Conservation (phyloP, 2,888 invertebrate genomes). For the Margaritifera margaritifera region DNA sequence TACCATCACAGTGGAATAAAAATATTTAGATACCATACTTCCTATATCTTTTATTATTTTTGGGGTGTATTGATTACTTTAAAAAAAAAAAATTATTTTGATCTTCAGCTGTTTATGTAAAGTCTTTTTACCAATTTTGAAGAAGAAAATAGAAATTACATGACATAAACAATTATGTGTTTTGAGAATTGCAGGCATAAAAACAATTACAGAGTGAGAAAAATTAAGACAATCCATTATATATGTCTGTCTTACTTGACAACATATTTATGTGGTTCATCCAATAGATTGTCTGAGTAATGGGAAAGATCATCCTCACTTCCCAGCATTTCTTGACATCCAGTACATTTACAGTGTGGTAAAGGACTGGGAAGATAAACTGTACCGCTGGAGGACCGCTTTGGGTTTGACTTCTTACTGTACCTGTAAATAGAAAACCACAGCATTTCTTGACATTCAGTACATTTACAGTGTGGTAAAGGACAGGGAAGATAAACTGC, state of each 20-base stretch:
- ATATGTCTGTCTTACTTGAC: slow-evolving; percentile 23
- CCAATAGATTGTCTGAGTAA: slow-evolving; percentile 26
- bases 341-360: slow-evolving; percentile 58
- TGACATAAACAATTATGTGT: too few relatives aligned
- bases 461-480: slow-evolving; percentile 59
- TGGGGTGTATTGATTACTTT: too few relatives aligned
- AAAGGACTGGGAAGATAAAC: slow-evolving; percentile 45
- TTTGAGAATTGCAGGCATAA: too few relatives aligned
- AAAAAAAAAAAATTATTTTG: too few relatives aligned
- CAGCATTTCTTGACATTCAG: slow-evolving; percentile 39
- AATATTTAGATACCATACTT: too few relatives aligned
- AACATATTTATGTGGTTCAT: slow-evolving; percentile 27
- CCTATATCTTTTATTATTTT: too few relatives aligned
- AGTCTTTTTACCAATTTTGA: too few relatives aligned
- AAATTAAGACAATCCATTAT: not conserved
- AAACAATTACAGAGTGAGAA: not conserved
- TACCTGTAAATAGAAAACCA: slow-evolving; percentile 12
- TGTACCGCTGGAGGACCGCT: slow-evolving; percentile 20
- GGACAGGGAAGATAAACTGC: slow-evolving; percentile 40
- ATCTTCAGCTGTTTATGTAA: too few relatives aligned
- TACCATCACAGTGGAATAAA: too few relatives aligned
- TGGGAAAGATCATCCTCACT: slow-evolving; percentile 50
- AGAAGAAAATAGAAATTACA: too few relatives aligned
- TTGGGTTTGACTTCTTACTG: slow-evolving; percentile 17
- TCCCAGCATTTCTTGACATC: slow-evolving; percentile 55